Conservation (phyloP, 2,113 vertebrate species). For the Carassius gibelio region DNA sequence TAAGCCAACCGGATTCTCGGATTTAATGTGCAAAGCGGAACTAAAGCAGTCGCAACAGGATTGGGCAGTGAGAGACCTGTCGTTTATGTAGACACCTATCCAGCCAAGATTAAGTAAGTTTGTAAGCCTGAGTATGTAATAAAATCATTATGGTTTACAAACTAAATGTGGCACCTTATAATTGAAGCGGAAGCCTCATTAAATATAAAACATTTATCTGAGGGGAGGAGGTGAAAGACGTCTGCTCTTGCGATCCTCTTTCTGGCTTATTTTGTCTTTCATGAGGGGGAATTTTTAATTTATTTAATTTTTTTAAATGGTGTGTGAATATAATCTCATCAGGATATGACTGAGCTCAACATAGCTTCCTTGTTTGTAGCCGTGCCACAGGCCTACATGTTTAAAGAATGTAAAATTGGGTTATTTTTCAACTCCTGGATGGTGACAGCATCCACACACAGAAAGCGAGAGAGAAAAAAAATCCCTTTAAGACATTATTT, state of each 20-base stretch:
- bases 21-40: neutral
- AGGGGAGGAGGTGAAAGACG: neutral
- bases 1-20: neutral
- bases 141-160: conserved; percentile 38
- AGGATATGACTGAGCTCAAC: neutral
- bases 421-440: conserved; percentile 18
- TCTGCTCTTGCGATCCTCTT: neutral
- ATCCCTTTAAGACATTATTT: neutral
- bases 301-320: neutral
- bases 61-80: conserved; percentile 6
- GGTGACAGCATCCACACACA: conserved; percentile 8
- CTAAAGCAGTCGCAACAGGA: conserved; percentile 20
- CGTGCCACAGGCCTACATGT: neutral
- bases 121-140: conserved; percentile 41
- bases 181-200: neutral
- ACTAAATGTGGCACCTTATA: conserved; percentile 23
- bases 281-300: neutral
- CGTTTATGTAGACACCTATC: conserved; percentile 2
- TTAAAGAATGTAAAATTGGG: conserved; percentile 15
- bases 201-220: conserved; percentile 41
- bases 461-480: neutral
- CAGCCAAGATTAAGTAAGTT: neutral
- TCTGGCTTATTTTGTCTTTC: conserved; percentile 8
- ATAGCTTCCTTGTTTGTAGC: neutral
- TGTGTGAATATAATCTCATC: conserved; percentile 11